Percentiles rank a stretch among this genome's conserved stretches.
Evolutionary conservation across 2,113 vertebrate genomes (phyloP).

Genomic region (Trematomus loennbergii): DNA sequence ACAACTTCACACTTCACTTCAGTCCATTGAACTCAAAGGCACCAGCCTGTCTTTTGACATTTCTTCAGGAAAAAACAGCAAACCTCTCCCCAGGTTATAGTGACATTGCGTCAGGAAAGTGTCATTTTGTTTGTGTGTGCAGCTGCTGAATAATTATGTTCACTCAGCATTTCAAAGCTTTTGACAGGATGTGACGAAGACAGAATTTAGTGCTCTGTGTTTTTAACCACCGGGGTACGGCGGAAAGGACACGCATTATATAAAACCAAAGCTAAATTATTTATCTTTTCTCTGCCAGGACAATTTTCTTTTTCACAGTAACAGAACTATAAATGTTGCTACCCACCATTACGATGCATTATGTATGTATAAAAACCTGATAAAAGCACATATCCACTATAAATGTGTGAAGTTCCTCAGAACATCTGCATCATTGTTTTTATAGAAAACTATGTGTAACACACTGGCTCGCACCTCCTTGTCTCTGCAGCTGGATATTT

Average conservation of each 20-base stretch:
- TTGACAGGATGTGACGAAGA: slow-evolving; percentile 4
- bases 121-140: slow-evolving; percentile 34
- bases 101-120: slow-evolving; percentile 51
- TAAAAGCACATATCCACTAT: not conserved
- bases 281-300: not conserved
- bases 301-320: not conserved
- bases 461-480: slow-evolving; percentile 36
- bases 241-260: not conserved
- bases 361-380: slow-evolving; percentile 31
- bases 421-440: slow-evolving; percentile 36
- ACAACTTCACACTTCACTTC: not conserved
- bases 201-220: not conserved
- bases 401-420: not conserved
- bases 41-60: slow-evolving; percentile 5
- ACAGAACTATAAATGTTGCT: not conserved
- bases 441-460: slow-evolving; percentile 2
- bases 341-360: not conserved
- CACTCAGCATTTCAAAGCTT: slow-evolving; percentile 9
- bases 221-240: not conserved
- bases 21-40: slow-evolving; percentile 28
- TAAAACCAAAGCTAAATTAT: slow-evolving; percentile 29
- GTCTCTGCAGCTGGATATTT: slow-evolving; percentile 60
- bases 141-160: slow-evolving; percentile 26
- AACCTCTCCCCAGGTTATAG: slow-evolving; percentile 40
- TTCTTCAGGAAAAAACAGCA: slow-evolving; percentile 14